phyloP scores from a whole-genome alignment of 1,140 invertebrate genomes.

The Paralvinella palmiformis region DNA sequence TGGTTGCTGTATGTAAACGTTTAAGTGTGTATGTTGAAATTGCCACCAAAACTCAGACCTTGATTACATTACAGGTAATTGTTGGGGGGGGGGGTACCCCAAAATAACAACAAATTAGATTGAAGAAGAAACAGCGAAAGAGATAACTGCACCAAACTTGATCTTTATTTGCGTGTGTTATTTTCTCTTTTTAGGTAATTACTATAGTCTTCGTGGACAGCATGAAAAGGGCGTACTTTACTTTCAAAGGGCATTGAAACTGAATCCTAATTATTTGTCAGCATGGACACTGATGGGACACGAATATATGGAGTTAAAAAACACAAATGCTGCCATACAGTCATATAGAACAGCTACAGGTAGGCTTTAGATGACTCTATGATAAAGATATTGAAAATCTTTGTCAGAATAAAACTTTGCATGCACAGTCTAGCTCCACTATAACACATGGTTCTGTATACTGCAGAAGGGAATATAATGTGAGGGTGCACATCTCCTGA shows the following conservation, averaged over 20 bases:
- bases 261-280: slow-evolving; percentile 88
- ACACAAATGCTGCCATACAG: slow-evolving; percentile 93
- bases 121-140: too few species aligned
- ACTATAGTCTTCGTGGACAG: slow-evolving; percentile 91
- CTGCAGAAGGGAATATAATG: too few species aligned
- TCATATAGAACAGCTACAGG: slow-evolving; percentile 95
- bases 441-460: too few species aligned
- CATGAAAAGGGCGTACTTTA: slow-evolving; percentile 96
- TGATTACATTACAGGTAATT: too few species aligned
- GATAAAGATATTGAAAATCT: background rate
- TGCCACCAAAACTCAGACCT: too few species aligned
- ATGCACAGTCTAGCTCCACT: too few species aligned
- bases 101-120: too few species aligned
- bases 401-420: background rate
- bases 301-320: slow-evolving; percentile 98
- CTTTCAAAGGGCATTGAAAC: slow-evolving; percentile 87
- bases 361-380: slow-evolving; percentile 43
- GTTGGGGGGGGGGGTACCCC: too few species aligned
- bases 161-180: background rate
- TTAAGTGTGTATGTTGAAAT: too few species aligned
- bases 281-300: slow-evolving; percentile 98
- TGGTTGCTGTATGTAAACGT: too few species aligned
- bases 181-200: slow-evolving; percentile 68
- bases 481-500: too few species aligned
- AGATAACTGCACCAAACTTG: too few species aligned